Evolutionary conservation across 2,888 invertebrate genomes (phyloP).

Genomic region (Zygaena filipendulae): DNA sequence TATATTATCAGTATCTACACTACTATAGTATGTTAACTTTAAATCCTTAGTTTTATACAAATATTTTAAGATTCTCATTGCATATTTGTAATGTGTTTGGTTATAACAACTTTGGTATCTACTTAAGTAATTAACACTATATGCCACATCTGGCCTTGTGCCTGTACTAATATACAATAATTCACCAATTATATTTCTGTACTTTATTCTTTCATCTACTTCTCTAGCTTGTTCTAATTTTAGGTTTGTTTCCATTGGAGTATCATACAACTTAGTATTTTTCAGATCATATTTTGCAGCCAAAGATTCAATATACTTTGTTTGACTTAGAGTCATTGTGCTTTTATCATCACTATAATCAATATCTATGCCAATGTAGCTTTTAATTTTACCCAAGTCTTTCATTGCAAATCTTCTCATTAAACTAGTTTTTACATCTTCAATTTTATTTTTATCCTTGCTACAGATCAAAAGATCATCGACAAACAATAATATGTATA

Average conservation of each 20-base stretch:
- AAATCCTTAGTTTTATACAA: slow-evolving; percentile 16
- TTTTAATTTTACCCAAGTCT: slow-evolving; percentile 24
- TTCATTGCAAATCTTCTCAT: slow-evolving; percentile 19
- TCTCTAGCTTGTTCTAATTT: slow-evolving; percentile 16
- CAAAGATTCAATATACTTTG: slow-evolving; percentile 13
- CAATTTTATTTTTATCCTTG: slow-evolving; percentile 17
- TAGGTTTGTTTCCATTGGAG: slow-evolving; percentile 19
- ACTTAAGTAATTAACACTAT: slow-evolving; percentile 28
- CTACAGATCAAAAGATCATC: slow-evolving; percentile 23
- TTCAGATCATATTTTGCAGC: slow-evolving; percentile 9
- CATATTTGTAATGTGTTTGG: slow-evolving; percentile 19
- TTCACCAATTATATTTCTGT: slow-evolving; percentile 23
- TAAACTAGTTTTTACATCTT: slow-evolving; percentile 18
- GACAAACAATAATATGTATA: slow-evolving; percentile 20
- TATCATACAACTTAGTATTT: slow-evolving; percentile 17
- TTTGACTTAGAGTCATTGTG: slow-evolving; percentile 9
- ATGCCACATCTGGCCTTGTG: slow-evolving; percentile 26
- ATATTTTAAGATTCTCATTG: slow-evolving; percentile 18
- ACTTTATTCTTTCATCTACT: slow-evolving; percentile 19
- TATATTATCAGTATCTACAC: slow-evolving; percentile 14
- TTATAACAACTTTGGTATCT: slow-evolving; percentile 27
- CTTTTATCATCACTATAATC: slow-evolving; percentile 19
- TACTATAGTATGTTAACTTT: slow-evolving; percentile 17
- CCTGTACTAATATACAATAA: slow-evolving; percentile 25
- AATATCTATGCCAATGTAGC: slow-evolving; percentile 27